Conservation (phyloP, 2,113 vertebrate species). For the Gallinago paraguaiae region DNA sequence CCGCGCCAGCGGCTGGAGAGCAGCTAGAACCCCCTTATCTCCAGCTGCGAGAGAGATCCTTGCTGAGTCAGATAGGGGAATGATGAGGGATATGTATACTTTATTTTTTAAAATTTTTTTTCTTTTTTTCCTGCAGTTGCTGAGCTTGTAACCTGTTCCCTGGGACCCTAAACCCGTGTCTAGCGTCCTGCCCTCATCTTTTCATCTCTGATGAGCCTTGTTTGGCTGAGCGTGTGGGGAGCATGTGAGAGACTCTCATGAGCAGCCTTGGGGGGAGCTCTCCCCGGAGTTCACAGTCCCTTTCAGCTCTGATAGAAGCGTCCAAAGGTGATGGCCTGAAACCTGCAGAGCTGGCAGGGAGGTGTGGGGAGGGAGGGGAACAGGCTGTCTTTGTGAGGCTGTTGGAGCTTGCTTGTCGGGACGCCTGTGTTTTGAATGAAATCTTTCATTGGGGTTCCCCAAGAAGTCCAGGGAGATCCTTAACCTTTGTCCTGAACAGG, state of each 20-base stretch:
- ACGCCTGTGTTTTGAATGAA: background rate
- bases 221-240: background rate
- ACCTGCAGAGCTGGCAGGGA: background rate
- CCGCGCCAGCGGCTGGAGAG: background rate
- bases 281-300: background rate
- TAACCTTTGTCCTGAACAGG: background rate
- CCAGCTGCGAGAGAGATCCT: background rate
- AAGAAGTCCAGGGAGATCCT: background rate
- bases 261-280: background rate
- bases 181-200: background rate
- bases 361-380: rapidly evolving
- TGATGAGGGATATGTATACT: background rate
- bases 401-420: background rate
- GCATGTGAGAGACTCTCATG: background rate
- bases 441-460: background rate
- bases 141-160: background rate
- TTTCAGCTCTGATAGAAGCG: background rate
- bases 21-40: background rate
- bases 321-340: background rate
- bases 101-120: background rate
- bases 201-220: background rate
- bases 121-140: background rate
- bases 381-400: background rate
- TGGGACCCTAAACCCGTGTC: background rate
- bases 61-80: background rate